These are phyloP conservation scores for Allygus modestus DNA, from an alignment of 2,888 invertebrate species.

Conservation along the genomic window DNA sequence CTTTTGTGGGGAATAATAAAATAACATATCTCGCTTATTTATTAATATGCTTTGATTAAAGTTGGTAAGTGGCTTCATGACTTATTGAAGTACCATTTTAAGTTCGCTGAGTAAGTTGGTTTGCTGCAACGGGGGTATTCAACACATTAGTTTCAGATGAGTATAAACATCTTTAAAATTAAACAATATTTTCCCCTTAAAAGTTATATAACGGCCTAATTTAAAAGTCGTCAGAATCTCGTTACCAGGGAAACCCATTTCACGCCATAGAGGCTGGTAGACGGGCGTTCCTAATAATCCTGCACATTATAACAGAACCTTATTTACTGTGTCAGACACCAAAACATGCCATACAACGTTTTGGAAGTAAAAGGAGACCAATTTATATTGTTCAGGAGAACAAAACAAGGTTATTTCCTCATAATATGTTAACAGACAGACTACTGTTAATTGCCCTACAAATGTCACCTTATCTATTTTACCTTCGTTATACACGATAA, in stretches of 20 bases:
- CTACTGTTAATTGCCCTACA: not conserved
- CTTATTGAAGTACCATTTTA: no score
- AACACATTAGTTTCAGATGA: no score
- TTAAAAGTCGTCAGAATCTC: constrained; percentile 38
- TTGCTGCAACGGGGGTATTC: no score
- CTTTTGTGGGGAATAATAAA: no score
- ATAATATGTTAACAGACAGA: not conserved
- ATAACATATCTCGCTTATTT: no score
- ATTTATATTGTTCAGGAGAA: not conserved
- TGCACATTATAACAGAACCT: not conserved
- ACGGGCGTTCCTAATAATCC: not conserved
- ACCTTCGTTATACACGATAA: no score
- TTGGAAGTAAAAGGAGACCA: not conserved
- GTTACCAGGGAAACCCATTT: not conserved
- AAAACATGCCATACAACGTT: not conserved
- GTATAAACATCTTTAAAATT: no score
- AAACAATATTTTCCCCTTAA: not conserved
- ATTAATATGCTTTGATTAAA: no score
- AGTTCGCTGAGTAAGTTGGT: no score
- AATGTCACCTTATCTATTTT: not conserved
- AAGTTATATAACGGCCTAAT: constrained; percentile 26
- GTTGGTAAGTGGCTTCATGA: no score
- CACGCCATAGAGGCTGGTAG: not conserved
- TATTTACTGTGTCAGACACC: constrained; percentile 1
- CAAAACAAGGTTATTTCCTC: not conserved